Evolutionary conservation across 1,140 invertebrate species (phyloP).

Genomic region (Aphidius gifuensis): DNA sequence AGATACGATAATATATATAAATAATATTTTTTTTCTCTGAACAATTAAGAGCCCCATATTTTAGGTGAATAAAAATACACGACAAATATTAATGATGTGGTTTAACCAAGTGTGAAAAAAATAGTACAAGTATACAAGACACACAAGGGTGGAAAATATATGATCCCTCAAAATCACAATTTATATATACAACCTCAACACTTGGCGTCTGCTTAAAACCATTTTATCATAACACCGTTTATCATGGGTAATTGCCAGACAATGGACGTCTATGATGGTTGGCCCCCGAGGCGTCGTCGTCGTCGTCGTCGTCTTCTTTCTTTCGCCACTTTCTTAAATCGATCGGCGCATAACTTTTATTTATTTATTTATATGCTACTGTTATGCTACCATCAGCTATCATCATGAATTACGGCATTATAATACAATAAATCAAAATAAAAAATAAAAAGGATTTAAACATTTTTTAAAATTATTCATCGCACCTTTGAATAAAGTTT

Average conservation of each 20-base stretch:
- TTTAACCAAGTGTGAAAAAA: background rate
- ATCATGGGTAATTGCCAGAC: conserved; percentile 35
- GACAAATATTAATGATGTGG: conserved; percentile 4
- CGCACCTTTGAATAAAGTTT: too few species aligned
- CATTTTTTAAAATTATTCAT: background rate
- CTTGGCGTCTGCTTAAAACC: conserved; percentile 33
- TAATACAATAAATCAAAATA: too few species aligned
- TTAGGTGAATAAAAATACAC: background rate
- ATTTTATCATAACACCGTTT: conserved; percentile 45
- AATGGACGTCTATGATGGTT: conserved; percentile 19
- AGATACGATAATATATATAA: too few species aligned
- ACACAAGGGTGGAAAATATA: background rate
- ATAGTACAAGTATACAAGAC: conserved; percentile 11
- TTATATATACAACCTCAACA: conserved; percentile 26
- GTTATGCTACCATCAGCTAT: too few species aligned
- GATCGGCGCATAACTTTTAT: background rate
- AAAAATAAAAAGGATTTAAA: background rate
- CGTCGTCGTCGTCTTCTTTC: background rate
- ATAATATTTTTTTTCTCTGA: too few species aligned
- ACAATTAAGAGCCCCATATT: too few species aligned
- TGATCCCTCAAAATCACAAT: conserved; percentile 39
- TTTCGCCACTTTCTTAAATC: background rate
- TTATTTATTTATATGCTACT: too few species aligned
- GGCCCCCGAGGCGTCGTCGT: background rate
- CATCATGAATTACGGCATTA: too few species aligned